Evolutionary conservation across 2,113 vertebrate species (phyloP).

Genomic region (Bubo bubo): DNA sequence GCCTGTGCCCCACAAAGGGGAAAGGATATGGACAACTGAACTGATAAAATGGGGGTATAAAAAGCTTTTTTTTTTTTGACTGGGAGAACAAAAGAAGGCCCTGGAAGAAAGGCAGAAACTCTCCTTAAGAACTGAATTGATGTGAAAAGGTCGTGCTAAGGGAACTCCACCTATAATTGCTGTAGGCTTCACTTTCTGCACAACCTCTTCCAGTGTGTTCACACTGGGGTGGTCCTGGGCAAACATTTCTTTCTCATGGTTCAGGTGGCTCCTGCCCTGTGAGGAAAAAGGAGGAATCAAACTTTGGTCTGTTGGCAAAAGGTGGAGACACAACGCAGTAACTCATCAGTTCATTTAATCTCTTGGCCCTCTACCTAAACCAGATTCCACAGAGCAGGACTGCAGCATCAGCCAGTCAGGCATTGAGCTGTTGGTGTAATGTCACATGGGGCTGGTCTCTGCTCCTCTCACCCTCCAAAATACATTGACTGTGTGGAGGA

Average conservation of each 20-base stretch:
- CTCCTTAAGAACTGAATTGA: not conserved
- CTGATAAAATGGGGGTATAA: not conserved
- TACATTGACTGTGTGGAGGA: not conserved
- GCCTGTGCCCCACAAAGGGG: not conserved
- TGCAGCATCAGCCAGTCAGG: not conserved
- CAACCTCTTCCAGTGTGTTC: conserved; percentile 90
- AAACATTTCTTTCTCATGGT: conserved; percentile 92
- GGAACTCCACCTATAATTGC: conserved; percentile 87
- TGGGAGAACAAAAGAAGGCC: not conserved
- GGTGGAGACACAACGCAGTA: not conserved
- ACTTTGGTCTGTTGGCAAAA: not conserved
- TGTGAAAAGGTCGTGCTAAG: not conserved
- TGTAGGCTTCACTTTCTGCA: conserved; percentile 89
- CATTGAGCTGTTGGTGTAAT: not conserved
- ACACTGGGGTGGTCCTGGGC: conserved; percentile 89
- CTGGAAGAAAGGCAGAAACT: not conserved
- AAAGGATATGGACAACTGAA: not conserved
- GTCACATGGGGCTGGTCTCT: not conserved
- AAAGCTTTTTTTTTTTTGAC: not conserved
- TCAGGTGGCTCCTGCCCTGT: conserved; percentile 89
- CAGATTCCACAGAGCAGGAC: not conserved
- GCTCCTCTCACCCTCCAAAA: not conserved
- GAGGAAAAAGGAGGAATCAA: not conserved
- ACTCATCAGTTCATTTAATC: not conserved
- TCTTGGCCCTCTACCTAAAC: not conserved